Conservation (phyloP, 2,797 vertebrate genomes). For the Tragopan temminckii region DNA sequence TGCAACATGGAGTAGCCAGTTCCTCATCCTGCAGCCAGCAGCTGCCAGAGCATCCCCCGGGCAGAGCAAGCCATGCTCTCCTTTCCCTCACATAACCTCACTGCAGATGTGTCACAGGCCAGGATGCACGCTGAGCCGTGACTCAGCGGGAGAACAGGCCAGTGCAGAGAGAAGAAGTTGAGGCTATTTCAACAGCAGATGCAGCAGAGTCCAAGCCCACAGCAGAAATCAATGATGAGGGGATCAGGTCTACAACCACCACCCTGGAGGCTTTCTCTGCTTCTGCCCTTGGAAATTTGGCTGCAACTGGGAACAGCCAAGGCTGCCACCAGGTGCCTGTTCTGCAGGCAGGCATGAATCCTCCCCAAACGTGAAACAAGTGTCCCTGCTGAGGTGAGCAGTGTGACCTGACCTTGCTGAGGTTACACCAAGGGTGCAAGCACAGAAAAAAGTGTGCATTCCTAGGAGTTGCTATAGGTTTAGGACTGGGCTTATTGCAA, state of each 20-base stretch:
- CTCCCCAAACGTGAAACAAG: constrained; percentile 18
- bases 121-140: not conserved
- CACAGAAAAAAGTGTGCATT: not conserved
- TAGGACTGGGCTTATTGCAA: not conserved
- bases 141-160: not conserved
- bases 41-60: not conserved
- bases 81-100: not conserved
- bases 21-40: not conserved
- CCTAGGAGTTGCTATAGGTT: not conserved
- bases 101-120: not conserved
- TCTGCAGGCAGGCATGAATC: not conserved
- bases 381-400: not conserved
- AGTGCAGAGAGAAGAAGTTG: not conserved
- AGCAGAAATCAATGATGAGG: not conserved
- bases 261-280: not conserved
- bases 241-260: not conserved
- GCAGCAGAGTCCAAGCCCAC: not conserved
- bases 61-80: not conserved
- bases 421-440: not conserved
- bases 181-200: not conserved
- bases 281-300: not conserved
- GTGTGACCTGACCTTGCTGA: not conserved
- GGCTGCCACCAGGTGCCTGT: not conserved
- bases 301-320: not conserved
- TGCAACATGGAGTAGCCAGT: not conserved